Percentiles rank a stretch among this genome's conserved stretches.
Conservation (phyloP, 2,797 vertebrate species). For the Echeneis naucrates region DNA sequence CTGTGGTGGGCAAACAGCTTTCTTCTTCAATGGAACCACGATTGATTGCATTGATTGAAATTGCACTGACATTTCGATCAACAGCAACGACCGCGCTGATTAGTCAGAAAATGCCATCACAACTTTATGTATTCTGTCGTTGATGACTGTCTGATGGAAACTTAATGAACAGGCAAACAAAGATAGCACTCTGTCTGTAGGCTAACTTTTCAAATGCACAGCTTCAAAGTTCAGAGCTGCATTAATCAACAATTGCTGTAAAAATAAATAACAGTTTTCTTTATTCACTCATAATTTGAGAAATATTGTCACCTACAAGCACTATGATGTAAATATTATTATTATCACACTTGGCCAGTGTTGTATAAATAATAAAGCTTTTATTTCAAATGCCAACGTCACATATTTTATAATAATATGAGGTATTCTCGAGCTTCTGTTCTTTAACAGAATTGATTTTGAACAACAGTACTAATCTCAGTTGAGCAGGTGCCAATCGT, state of each 20-base stretch:
- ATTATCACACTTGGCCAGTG: neutral
- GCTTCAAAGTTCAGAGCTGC: neutral
- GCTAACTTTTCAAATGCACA: neutral
- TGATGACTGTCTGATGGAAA: slow-evolving; percentile 3
- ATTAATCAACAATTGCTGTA: neutral
- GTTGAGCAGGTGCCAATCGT: neutral
- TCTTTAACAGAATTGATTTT: neutral
- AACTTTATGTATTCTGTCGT: neutral
- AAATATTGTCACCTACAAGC: neutral
- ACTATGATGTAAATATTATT: neutral
- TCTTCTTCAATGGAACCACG: neutral
- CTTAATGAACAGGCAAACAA: neutral
- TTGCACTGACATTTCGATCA: neutral
- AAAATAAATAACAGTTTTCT: too few species aligned
- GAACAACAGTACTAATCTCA: neutral
- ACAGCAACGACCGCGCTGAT: neutral
- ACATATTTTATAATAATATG: neutral
- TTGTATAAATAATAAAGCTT: neutral
- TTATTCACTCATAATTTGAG: too few species aligned
- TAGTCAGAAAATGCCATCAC: neutral
- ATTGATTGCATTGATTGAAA: slow-evolving; percentile 8
- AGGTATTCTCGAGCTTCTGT: neutral
- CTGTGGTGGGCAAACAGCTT: neutral
- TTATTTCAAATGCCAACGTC: neutral
- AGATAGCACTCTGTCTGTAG: neutral